Base-by-base conservation (phyloP, 1,140 invertebrate species). In the Centruroides sculpturatus region DNA sequence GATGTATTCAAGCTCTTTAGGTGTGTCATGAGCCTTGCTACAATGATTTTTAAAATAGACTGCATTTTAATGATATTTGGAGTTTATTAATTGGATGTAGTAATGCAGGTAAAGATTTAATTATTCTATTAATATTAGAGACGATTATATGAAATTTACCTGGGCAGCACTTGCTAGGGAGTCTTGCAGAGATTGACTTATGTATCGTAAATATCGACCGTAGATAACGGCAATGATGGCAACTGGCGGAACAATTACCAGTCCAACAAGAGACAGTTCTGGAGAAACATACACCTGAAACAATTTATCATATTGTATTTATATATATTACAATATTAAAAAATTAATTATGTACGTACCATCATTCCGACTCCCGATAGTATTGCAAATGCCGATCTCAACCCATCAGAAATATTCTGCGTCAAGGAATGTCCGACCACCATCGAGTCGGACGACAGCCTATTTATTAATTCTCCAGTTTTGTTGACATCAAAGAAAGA, bases 401-500 rank as follows among this genome's bases (percentile, higher is more conserved):
- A 72, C 0, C 94, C 94, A 77, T 98, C 93, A 41, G 92, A 95
- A 62, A 98, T 82, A 75, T 98, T 98, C 68, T 83, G 84, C 47
- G 92, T 96, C 2, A 98, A 77, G 7, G 92, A 87, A 47, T 86
- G 82, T n/a, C 92, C 92, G 3, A 98, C 89, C 13, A 96, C 75
- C 60, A 87, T 83, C 5, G 92, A 87, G 72, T 99, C 95, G 56
- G 91, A 83, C 60, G 85, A 87, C 52, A 97, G 74, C 65, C 94
- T 80, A 72, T 94, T 96, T 1, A 98, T 82, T 46, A 99, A 77
- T 74, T 98, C 94, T n/a, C 95, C 95, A 12, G 93, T 96, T 67
- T 87, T 90, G 46, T 84, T 86, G 66, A 81, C 85, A 68, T 97
- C 91, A 75, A 97, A 98, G 82, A 94, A 98, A 6, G 84, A 86